Conservation (phyloP, 2,797 vertebrate genomes). For the Ptychobarbus kaznakovi region DNA sequence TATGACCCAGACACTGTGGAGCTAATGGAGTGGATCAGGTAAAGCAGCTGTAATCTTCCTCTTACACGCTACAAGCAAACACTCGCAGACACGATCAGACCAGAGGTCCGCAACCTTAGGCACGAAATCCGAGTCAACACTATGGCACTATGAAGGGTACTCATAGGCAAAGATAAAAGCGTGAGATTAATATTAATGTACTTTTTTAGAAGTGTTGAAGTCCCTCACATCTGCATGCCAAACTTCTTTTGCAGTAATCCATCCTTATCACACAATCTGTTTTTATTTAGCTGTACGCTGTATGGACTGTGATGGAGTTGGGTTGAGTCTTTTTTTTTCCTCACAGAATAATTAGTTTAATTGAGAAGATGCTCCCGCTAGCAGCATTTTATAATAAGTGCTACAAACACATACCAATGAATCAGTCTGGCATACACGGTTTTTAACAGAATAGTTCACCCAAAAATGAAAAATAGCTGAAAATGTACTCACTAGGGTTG, state of each 20-base stretch:
- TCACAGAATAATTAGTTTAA: conserved; percentile 10
- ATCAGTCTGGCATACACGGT: background rate
- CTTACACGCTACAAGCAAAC: conserved; percentile 9
- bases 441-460: background rate
- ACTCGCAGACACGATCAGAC: background rate
- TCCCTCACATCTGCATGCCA: background rate
- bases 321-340: background rate
- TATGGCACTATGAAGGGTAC: background rate
- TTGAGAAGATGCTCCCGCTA: conserved; percentile 5
- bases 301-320: background rate
- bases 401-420: background rate
- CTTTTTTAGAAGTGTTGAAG: background rate
- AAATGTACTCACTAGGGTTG: background rate
- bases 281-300: background rate
- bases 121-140: background rate
- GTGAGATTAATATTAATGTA: background rate
- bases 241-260: background rate
- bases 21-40: conserved; percentile 99
- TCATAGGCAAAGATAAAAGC: background rate
- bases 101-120: background rate
- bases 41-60: conserved; percentile 57
- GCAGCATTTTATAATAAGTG: conserved; percentile 1
- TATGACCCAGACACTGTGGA: conserved; percentile 98
- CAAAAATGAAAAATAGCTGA: background rate
- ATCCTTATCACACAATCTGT: background rate